Conservation (phyloP, 2,888 invertebrate genomes). For the Heterodera filipjevi region DNA sequence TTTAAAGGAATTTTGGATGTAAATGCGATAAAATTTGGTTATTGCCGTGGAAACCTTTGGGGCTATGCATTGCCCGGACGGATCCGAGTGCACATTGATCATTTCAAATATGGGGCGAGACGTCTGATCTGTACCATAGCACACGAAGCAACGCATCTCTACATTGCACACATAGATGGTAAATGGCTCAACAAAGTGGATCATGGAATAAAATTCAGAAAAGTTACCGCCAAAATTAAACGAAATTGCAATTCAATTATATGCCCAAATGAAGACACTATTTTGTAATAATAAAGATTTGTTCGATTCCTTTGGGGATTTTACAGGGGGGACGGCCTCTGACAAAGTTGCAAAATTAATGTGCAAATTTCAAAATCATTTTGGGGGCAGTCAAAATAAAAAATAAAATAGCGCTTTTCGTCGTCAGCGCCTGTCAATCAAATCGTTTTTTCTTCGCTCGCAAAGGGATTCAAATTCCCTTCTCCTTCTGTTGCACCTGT, state of each 20-base stretch:
- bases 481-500: no score
- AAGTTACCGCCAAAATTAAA: not conserved
- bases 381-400: no score
- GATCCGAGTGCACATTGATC: not conserved
- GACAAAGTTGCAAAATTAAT: no score
- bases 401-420: no score
- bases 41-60: not conserved
- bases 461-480: no score
- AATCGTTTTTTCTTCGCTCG: no score
- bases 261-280: not conserved
- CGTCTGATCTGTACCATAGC: not conserved
- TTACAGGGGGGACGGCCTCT: no score
- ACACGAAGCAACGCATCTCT: not conserved
- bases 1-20: not conserved
- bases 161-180: not conserved
- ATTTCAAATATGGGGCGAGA: not conserved
- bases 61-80: not conserved
- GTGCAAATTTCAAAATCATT: no score
- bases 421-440: no score
- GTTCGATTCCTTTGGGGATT: no score
- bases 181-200: not conserved
- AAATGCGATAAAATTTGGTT: not conserved
- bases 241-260: not conserved
- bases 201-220: not conserved
- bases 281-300: not conserved